Conservation (phyloP, 2,113 vertebrate genomes). For the Pogonocichla stellata region DNA sequence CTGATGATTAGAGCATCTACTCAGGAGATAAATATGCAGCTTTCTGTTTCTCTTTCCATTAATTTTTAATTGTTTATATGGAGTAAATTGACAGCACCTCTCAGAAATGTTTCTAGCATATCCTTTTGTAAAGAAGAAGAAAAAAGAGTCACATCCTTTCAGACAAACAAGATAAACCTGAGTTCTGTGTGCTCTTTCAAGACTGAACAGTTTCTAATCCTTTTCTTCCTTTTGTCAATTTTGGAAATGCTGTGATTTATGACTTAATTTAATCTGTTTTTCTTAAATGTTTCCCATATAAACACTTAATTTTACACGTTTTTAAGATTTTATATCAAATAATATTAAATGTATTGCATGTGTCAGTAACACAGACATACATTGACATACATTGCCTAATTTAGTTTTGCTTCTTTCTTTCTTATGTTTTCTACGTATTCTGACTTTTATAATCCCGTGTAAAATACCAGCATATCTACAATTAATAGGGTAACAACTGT, state of each 20-base stretch:
- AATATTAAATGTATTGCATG: not conserved
- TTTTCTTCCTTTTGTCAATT: not conserved
- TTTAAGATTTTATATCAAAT: not conserved
- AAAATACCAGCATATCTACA: not conserved
- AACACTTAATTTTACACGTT: not conserved
- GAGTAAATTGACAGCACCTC: not conserved
- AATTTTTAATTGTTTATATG: constrained; percentile 20
- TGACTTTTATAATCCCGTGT: not conserved
- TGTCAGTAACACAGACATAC: not conserved
- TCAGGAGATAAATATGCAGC: not conserved
- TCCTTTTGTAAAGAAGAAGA: not conserved
- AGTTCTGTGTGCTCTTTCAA: not conserved
- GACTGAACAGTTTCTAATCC: not conserved
- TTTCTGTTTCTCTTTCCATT: not conserved
- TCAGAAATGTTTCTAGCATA: not conserved
- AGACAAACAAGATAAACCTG: not conserved
- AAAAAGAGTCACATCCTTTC: not conserved
- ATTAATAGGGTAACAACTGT: not conserved
- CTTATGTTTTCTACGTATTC: not conserved
- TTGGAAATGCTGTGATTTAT: not conserved
- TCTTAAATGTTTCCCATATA: not conserved
- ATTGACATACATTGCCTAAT: not conserved
- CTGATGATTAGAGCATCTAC: not conserved
- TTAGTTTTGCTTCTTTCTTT: not conserved
- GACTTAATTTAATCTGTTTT: not conserved